These are phyloP conservation scores for Squalus acanthias DNA, from an alignment of 2,797 vertebrate genomes.

Conservation along the genomic window DNA sequence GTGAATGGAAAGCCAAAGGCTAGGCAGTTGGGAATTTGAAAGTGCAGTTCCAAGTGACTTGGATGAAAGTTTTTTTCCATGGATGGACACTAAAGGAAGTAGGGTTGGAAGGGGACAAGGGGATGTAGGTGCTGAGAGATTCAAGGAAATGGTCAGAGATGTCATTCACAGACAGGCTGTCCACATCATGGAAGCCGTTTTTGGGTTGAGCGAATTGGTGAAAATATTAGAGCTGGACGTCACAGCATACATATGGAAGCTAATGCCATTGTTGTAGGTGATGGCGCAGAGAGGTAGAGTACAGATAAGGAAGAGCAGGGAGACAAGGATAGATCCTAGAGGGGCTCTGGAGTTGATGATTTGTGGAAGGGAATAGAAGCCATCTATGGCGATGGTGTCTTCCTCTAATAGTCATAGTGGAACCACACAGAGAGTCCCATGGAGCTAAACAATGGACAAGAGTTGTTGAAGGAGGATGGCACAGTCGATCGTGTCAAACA, in stretches of 20 bases:
- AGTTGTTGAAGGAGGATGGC: neutral
- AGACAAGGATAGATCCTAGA: neutral
- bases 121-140: neutral
- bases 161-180: neutral
- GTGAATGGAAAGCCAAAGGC: neutral
- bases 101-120: neutral
- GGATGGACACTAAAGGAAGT: neutral
- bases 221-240: neutral
- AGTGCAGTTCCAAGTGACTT: neutral
- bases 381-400: neutral
- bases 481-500: neutral
- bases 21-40: neutral
- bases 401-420: neutral
- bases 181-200: neutral
- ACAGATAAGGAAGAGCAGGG: neutral
- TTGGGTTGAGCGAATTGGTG: neutral
- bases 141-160: neutral
- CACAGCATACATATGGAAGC: neutral
- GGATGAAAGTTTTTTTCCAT: neutral
- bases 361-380: neutral
- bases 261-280: neutral
- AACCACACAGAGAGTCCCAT: neutral
- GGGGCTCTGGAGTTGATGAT: neutral
- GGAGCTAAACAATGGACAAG: neutral
- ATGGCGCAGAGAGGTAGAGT: neutral